phyloP scores from a whole-genome alignment of 2,888 invertebrate species.

The Sepioteuthis lessoniana region DNA sequence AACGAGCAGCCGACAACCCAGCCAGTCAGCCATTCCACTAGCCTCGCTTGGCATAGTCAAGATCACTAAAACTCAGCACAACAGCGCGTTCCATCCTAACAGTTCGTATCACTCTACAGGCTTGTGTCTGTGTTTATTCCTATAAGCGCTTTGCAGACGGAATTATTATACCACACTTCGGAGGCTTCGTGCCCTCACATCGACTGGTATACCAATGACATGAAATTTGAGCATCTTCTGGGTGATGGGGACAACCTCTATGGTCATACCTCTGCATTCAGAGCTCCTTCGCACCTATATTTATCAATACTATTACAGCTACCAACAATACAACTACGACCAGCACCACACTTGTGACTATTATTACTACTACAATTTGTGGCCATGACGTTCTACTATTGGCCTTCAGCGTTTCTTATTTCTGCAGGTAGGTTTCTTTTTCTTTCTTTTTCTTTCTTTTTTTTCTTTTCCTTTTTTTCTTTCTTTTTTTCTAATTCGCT shows the following conservation, averaged over 20 bases:
- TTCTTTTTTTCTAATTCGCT: not conserved
- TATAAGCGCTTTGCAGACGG: not conserved
- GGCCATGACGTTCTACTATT: slow-evolving; percentile 33
- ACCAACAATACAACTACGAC: not conserved
- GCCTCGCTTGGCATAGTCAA: not conserved
- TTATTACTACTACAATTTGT: slow-evolving; percentile 33
- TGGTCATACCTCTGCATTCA: not conserved
- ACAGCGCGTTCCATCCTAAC: not conserved
- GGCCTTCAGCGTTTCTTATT: not conserved
- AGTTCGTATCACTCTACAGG: not conserved
- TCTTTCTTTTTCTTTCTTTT: not conserved
- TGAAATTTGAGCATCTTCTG: slow-evolving; percentile 20
- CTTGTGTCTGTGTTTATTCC: not conserved
- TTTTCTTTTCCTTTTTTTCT: not conserved
- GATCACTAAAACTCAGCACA: not conserved
- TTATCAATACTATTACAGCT: not conserved
- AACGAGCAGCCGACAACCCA: not conserved
- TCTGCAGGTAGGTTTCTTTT: not conserved
- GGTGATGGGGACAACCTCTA: slow-evolving; percentile 23
- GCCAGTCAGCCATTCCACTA: not conserved
- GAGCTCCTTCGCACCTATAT: not conserved
- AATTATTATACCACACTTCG: not conserved
- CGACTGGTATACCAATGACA: slow-evolving; percentile 8
- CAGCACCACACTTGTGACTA: not conserved
- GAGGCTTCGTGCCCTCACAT: not conserved